Percentiles rank a stretch among this genome's conserved stretches.
Conservation (phyloP, 2,113 vertebrate genomes). For the Percopsis transmontana region DNA sequence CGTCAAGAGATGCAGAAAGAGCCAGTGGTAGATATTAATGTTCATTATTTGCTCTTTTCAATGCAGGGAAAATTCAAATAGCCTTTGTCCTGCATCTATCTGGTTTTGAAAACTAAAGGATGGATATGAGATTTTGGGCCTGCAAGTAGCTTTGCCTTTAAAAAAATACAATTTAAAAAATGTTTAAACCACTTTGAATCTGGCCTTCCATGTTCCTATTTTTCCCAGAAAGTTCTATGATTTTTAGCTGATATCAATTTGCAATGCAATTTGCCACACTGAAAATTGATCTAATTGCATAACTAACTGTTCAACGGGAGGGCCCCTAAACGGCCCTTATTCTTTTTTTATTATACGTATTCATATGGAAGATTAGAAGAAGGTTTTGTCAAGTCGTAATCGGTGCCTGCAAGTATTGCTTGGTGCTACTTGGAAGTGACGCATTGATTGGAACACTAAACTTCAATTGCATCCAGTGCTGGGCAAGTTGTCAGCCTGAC, state of each 20-base stretch:
- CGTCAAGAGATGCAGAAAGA: constrained; percentile 57
- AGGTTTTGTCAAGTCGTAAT: too few species aligned
- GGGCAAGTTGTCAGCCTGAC: constrained; percentile 51
- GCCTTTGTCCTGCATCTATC: constrained; percentile 47
- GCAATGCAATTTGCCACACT: too few species aligned
- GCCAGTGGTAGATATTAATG: constrained; percentile 63
- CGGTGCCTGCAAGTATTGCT: too few species aligned
- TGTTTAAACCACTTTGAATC: too few species aligned
- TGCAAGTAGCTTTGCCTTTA: constrained; percentile 1
- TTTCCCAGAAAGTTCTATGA: too few species aligned
- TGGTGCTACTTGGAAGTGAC: neutral
- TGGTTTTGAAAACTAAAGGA: constrained; percentile 22
- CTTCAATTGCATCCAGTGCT: constrained; percentile 33
- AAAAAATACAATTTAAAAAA: too few species aligned
- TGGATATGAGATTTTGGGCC: constrained; percentile 34
- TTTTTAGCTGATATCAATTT: too few species aligned
- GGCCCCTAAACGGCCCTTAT: neutral
- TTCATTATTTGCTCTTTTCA: constrained; percentile 61
- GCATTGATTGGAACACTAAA: constrained; percentile 41
- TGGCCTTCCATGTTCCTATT: too few species aligned
- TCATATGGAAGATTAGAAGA: too few species aligned
- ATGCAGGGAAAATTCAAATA: constrained; percentile 49
- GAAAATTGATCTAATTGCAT: too few species aligned
- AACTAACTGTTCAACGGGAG: too few species aligned
- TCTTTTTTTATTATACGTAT: too few species aligned